These are phyloP conservation scores for Hemitrygon akajei DNA, from an alignment of 2,797 vertebrate genomes.

Conservation along the genomic window DNA sequence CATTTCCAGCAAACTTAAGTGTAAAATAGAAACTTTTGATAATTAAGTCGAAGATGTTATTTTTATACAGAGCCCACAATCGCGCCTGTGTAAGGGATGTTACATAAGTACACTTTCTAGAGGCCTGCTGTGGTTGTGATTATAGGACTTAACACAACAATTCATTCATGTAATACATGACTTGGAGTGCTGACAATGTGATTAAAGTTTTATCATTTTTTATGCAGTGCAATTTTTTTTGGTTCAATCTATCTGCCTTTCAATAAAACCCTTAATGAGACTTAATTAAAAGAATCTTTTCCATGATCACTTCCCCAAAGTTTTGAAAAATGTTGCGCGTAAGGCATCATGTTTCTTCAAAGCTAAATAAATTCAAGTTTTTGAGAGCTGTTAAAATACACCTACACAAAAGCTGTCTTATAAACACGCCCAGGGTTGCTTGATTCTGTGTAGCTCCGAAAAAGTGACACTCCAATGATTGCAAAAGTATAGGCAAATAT, in stretches of 20 bases:
- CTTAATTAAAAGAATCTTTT: not conserved
- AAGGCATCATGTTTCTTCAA: not conserved
- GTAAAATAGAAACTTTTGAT: not conserved
- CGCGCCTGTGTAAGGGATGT: not conserved
- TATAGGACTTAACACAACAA: not conserved
- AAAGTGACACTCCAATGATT: conserved; percentile 54
- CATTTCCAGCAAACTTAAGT: not conserved
- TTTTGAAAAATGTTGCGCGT: not conserved
- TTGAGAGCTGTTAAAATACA: not conserved
- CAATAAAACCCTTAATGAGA: not conserved
- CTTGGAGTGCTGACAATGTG: not conserved
- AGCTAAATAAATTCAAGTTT: not conserved
- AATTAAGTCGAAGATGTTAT: not conserved
- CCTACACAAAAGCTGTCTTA: conserved; percentile 50
- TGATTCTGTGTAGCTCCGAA: conserved; percentile 52
- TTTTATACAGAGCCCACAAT: not conserved
- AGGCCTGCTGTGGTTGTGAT: not conserved
- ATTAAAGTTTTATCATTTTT: not conserved
- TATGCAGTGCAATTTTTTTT: not conserved
- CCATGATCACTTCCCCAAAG: not conserved
- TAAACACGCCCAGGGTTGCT: conserved; percentile 43
- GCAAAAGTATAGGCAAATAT: conserved; percentile 57
- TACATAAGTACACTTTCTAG: not conserved
- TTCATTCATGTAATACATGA: not conserved
- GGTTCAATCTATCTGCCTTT: not conserved